Evolutionary conservation across 1,140 invertebrate genomes (phyloP).

Genomic region (Tigriopus japonicus): DNA sequence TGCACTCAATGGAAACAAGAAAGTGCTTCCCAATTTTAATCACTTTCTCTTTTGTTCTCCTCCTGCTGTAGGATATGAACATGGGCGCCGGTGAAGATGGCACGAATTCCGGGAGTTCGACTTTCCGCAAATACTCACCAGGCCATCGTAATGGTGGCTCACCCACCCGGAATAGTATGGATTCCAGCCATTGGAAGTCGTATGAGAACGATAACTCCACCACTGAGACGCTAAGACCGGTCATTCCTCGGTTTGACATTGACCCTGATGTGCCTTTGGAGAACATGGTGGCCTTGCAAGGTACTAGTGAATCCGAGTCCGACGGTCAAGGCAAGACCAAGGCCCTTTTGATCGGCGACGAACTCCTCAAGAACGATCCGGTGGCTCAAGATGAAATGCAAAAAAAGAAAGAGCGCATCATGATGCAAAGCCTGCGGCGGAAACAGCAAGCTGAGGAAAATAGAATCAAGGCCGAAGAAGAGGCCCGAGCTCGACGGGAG

Average conservation of each 20-base stretch:
- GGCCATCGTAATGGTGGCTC: not conserved
- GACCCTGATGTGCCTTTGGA: constrained; percentile 4
- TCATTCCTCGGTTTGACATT: constrained; percentile 5
- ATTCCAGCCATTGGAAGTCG: not conserved
- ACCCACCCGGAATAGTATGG: not conserved
- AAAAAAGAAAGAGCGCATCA: constrained; percentile 21
- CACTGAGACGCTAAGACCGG: not conserved
- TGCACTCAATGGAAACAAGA: too few species aligned
- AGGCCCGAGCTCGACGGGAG: constrained; percentile 35
- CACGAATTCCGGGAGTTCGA: not conserved
- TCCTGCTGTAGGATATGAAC: constrained; percentile 1
- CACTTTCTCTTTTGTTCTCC: too few species aligned
- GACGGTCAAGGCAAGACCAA: not conserved
- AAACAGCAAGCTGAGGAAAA: constrained; percentile 54
- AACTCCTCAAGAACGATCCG: not conserved
- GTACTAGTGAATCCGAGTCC: not conserved
- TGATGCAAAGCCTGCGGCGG: constrained; percentile 19
- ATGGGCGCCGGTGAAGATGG: not conserved
- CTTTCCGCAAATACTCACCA: too few species aligned
- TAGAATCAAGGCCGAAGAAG: constrained; percentile 44
- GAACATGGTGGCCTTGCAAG: not conserved
- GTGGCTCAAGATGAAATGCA: constrained; percentile 18
- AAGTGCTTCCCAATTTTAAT: too few species aligned
- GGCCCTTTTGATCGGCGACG: constrained; percentile 5
- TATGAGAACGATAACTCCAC: not conserved